Percentiles rank a stretch among this genome's conserved stretches.
phyloP scores from a whole-genome alignment of 2,113 vertebrate species.

The Natator depressus region DNA sequence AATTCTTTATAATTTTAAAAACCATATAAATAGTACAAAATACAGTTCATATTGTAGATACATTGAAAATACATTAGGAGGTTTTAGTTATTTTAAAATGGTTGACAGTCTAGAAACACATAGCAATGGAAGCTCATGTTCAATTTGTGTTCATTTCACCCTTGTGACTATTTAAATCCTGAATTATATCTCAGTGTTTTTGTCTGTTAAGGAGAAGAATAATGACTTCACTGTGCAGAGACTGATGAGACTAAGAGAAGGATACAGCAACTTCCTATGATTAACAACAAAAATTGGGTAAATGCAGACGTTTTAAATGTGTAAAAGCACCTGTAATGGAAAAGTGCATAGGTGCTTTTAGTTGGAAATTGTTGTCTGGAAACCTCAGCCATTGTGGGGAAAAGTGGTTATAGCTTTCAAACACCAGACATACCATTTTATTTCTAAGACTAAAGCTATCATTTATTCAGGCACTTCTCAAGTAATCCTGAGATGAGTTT shows the following conservation, averaged over 20 bases:
- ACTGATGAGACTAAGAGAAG: constrained; percentile 4
- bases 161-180: constrained; percentile 39
- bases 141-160: constrained; percentile 33
- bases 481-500: neutral
- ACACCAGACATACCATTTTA: constrained; percentile 9
- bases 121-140: neutral
- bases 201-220: constrained; percentile 27
- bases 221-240: constrained; percentile 15
- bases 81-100: constrained; percentile 7
- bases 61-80: constrained; percentile 11
- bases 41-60: neutral
- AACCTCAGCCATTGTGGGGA: neutral
- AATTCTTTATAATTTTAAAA: neutral
- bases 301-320: constrained; percentile 36
- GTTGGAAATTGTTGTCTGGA: neutral
- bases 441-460: constrained; percentile 40
- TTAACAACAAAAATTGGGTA: constrained; percentile 49
- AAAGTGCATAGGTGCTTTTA: neutral
- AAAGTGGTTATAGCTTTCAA: constrained; percentile 28
- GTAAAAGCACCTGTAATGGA: constrained; percentile 22
- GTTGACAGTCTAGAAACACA: constrained; percentile 16
- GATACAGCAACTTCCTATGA: neutral
- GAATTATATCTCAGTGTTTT: constrained; percentile 26
- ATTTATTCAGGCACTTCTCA: constrained; percentile 19
- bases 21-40: neutral